These are phyloP conservation scores for Alethe diademata DNA, from an alignment of 2,113 vertebrate genomes.

Conservation along the genomic window DNA sequence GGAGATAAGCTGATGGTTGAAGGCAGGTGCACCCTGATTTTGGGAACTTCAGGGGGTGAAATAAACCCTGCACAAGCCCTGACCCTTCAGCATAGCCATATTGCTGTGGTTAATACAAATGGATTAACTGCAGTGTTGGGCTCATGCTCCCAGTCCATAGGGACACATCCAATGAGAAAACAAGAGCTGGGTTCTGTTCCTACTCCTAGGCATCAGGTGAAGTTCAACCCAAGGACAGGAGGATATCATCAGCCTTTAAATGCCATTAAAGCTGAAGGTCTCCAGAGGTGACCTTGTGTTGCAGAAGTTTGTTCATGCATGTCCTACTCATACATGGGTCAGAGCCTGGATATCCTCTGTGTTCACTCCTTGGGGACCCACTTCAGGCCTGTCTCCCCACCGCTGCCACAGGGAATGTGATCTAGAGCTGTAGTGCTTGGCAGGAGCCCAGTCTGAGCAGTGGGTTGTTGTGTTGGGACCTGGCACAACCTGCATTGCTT, in stretches of 20 bases:
- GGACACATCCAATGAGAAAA: too few relatives aligned
- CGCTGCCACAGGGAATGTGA: not conserved
- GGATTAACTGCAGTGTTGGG: not conserved
- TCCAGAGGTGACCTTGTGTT: not conserved
- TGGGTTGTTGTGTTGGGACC: not conserved
- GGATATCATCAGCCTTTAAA: not conserved
- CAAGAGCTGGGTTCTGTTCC: not conserved
- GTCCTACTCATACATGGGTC: not conserved
- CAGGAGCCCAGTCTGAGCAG: not conserved
- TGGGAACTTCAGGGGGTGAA: not conserved
- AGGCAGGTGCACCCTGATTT: not conserved
- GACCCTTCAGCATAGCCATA: not conserved
- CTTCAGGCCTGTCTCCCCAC: not conserved
- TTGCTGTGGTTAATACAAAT: not conserved
- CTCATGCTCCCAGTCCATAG: accelerated
- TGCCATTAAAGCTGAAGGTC: not conserved
- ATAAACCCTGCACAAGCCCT: not conserved
- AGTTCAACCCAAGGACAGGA: not conserved
- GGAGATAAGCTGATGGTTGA: not conserved
- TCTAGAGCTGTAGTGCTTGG: not conserved
- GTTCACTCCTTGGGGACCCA: not conserved
- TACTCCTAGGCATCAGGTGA: not conserved
- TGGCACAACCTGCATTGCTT: not conserved
- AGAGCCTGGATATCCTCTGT: not conserved
- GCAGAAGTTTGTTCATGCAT: not conserved